Base-by-base conservation (phyloP, 1,140 invertebrate species). In the Apolygus lucorum region DNA sequence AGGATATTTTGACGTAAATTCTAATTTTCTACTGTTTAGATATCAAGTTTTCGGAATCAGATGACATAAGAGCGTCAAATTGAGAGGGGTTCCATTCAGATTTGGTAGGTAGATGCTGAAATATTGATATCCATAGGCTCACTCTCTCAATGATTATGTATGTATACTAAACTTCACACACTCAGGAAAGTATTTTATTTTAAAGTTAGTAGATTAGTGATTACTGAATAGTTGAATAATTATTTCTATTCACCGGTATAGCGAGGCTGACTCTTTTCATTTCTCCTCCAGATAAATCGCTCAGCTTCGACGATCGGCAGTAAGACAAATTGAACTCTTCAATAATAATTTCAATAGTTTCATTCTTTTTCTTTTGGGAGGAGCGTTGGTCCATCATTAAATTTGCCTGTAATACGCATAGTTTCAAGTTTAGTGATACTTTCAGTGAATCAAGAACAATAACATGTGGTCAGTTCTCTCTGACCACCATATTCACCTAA, bases 191-290 rank as follows among this genome's bases (percentile, higher is more conserved):
- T 42, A 42, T 42, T 42, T 17, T 42, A 4, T 4, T 42, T 42
- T 42, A 42, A 42, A 42, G 17, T 42, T 4, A 42, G 4, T 4
- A 62, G 4, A 62, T 4, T 21, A 8, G 4, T 21, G 24, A 22
- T 22, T 62, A 62, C 4, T 11, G 4, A 21, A 62, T 21, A 49
- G 8, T 21, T 11, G 21, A 21, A 62, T 21, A 62, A 62, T 62
- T 21, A 8, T 11, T 21, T 62, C 54, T 4, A 62, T 74, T 77
- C 80, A 92, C 90, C 84, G 95, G 91, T 59, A 90, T 88, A 52
- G 92, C 94, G 73, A 96, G 84, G 0, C 92, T 86, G 4, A 96
- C 81, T 74, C 92, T 82, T 77, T 93, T 94, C 74, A 86, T 86
- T 77, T 97, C 93, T 0, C 95, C 95, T 1, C 93, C 92, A 1